Conservation (phyloP, 2,888 invertebrate species). For the Trachelus troglodyta region DNA sequence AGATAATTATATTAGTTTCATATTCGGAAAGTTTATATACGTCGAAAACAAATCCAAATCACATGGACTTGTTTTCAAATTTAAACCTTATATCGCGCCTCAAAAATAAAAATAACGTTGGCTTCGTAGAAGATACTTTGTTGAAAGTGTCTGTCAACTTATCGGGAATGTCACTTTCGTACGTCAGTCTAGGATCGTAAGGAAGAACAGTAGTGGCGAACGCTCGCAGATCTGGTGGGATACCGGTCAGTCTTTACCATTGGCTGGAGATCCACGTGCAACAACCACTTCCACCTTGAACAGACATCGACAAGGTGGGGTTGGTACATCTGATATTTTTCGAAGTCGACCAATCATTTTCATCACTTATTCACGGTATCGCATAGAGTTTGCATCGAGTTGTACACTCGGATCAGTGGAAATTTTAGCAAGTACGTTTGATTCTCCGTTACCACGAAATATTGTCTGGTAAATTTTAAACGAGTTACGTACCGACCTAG, state of each 20-base stretch:
- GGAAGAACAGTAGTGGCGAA: constrained; percentile 8
- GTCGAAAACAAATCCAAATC: neutral
- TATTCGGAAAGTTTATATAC: neutral
- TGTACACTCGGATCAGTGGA: neutral
- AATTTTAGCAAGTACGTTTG: neutral
- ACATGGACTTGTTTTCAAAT: neutral
- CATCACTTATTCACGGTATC: constrained; percentile 56
- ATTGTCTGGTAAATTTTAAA: neutral
- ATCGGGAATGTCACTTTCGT: neutral
- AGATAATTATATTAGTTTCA: neutral
- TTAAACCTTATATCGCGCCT: neutral
- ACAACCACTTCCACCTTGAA: constrained; percentile 36
- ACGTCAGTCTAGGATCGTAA: neutral
- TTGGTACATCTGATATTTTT: constrained; percentile 44
- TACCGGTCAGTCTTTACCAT: constrained; percentile 28
- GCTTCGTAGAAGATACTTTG: neutral
- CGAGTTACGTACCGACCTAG: neutral
- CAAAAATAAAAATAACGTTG: neutral
- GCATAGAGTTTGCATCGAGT: constrained; percentile 27
- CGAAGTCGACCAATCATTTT: constrained; percentile 49
- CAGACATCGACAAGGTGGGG: constrained; percentile 23
- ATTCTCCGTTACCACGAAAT: neutral
- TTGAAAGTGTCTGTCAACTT: neutral
- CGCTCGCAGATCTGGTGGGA: constrained; percentile 13
- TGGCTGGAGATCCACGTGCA: constrained; percentile 51